A percentile compares a stretch with the other conserved stretches of the same genome.
phyloP scores from a whole-genome alignment of 2,797 vertebrate genomes.

The Staurois parvus region DNA sequence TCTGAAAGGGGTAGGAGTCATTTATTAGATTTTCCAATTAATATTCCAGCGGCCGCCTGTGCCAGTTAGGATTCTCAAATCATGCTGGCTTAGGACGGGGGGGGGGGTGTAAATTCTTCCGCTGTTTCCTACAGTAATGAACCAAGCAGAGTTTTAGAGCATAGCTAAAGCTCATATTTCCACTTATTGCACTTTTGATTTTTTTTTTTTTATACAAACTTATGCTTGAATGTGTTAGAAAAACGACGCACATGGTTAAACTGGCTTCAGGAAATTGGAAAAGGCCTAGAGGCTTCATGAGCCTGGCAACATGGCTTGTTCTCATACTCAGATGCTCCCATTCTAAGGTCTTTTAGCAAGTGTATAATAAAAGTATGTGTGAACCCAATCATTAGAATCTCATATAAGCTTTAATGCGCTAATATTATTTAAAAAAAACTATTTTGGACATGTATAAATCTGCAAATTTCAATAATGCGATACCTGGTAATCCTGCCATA shows the following conservation, averaged over 20 bases:
- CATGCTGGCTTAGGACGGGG: slow-evolving; percentile 19
- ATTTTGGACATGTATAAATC: too few species aligned
- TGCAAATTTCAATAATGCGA: too few species aligned
- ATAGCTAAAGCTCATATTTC: slow-evolving; percentile 23
- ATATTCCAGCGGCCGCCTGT: slow-evolving; percentile 52
- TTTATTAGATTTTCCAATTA: slow-evolving; percentile 62
- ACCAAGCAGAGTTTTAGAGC: slow-evolving; percentile 25
- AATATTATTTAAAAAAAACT: too few species aligned
- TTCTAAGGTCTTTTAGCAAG: slow-evolving; percentile 1
- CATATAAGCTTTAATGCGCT: too few species aligned
- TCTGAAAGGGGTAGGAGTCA: slow-evolving; percentile 53
- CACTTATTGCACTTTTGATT: slow-evolving; percentile 35
- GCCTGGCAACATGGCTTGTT: slow-evolving; percentile 22
- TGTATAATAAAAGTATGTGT: neutral
- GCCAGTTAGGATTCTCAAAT: slow-evolving; percentile 42
- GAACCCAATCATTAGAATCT: too few species aligned
- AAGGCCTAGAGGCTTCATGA: slow-evolving; percentile 26
- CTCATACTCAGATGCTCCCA: neutral
- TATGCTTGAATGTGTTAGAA: slow-evolving; percentile 39
- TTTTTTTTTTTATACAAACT: slow-evolving; percentile 32
- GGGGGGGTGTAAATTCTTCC: slow-evolving; percentile 20
- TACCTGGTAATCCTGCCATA: too few species aligned
- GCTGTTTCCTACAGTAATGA: slow-evolving; percentile 28
- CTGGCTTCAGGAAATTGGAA: slow-evolving; percentile 46
- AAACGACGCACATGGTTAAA: slow-evolving; percentile 36